Percentiles rank a stretch among this genome's conserved stretches.
Evolutionary conservation across 2,797 vertebrate species (phyloP).

Genomic region (Schizopygopsis pylzovi): DNA sequence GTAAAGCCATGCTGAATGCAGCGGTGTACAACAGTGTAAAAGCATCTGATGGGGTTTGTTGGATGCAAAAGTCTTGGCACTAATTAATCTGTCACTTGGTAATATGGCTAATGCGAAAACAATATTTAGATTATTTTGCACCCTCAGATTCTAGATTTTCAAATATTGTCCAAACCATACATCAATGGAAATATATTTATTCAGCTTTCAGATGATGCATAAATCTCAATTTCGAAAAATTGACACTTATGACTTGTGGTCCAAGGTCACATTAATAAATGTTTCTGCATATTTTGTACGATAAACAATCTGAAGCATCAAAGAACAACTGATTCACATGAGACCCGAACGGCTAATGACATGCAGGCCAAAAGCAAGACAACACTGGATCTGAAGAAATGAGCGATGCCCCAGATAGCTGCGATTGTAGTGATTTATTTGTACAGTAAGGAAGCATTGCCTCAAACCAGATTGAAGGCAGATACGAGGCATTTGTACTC

Average conservation of each 20-base stretch:
- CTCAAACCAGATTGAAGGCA: constrained; percentile 70
- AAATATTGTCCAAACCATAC: too few relatives aligned
- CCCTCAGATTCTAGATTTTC: too few relatives aligned
- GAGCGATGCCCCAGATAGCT: constrained; percentile 46
- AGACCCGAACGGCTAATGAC: background rate
- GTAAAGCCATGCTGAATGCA: background rate
- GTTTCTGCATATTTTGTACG: background rate
- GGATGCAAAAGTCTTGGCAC: background rate
- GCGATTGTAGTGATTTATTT: constrained; percentile 84
- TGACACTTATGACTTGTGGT: too few relatives aligned
- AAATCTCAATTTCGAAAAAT: too few relatives aligned
- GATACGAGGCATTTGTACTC: constrained; percentile 65
- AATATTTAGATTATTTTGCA: background rate
- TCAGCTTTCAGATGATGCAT: too few relatives aligned
- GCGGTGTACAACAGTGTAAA: background rate
- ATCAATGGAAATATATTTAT: too few relatives aligned
- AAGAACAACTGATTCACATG: background rate
- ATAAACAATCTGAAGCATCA: background rate
- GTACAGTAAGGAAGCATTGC: constrained; percentile 76
- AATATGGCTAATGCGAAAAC: background rate
- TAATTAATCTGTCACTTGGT: background rate
- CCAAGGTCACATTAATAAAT: too few relatives aligned
- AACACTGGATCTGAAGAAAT: background rate
- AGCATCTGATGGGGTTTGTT: background rate
- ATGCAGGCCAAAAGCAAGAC: constrained; percentile 31